A percentile compares a stretch with the other conserved stretches of the same genome.
phyloP scores from a whole-genome alignment of 2,797 vertebrate genomes.

The Alfaro cultratus region DNA sequence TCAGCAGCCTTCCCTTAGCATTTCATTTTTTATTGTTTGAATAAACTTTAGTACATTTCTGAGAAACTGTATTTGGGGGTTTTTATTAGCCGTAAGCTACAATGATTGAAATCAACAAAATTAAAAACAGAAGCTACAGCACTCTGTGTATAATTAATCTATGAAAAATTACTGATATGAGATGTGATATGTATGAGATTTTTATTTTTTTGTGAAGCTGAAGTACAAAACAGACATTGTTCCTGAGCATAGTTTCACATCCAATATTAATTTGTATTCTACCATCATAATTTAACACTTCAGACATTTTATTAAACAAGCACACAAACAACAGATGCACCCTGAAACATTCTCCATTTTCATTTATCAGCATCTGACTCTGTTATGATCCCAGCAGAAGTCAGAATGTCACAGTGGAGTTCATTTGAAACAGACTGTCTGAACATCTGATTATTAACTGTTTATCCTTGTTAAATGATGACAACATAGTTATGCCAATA shows the following conservation, averaged over 20 bases:
- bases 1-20: neutral
- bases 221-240: neutral
- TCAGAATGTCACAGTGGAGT: conserved; percentile 61
- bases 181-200: too few species aligned
- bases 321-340: neutral
- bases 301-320: conserved; percentile 24
- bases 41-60: neutral
- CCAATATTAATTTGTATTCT: conserved; percentile 14
- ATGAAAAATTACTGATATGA: too few species aligned
- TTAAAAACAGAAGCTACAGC: neutral
- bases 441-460: conserved; percentile 80
- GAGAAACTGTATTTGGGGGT: neutral
- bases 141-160: neutral
- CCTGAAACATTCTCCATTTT: conserved; percentile 10
- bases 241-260: conserved; percentile 1
- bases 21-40: neutral
- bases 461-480: conserved; percentile 79
- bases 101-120: neutral
- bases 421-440: conserved; percentile 71
- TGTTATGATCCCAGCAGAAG: conserved; percentile 32
- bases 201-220: neutral
- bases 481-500: conserved; percentile 78
- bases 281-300: conserved; percentile 6
- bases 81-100: neutral
- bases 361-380: conserved; percentile 13